Conservation (phyloP, 2,888 invertebrate genomes). For the Eueremaeus valkanovi region DNA sequence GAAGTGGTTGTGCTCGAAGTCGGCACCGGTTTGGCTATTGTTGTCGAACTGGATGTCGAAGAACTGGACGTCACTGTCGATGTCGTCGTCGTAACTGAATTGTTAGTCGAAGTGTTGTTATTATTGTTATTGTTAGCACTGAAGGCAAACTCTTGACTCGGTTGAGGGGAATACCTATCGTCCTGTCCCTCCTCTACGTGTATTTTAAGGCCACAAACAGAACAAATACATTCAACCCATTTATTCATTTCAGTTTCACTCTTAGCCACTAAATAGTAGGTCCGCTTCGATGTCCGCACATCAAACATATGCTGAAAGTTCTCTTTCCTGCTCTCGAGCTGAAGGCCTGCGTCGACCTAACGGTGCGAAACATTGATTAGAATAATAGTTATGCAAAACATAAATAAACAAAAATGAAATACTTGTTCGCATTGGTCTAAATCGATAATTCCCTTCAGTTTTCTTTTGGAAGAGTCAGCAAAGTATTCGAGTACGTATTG, state of each 20-base stretch:
- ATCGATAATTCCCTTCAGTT: conserved; percentile 61
- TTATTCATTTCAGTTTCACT: conserved; percentile 86
- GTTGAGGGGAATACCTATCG: conserved; percentile 39
- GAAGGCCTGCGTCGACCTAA: conserved; percentile 78
- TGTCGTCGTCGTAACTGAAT: background rate
- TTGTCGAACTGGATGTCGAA: conserved; percentile 32
- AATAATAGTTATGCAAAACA: background rate
- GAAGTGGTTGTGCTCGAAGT: background rate
- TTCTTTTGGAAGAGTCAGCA: conserved; percentile 61
- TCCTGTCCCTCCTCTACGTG: conserved; percentile 53
- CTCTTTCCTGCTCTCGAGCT: conserved; percentile 69
- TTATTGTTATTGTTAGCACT: conserved; percentile 8
- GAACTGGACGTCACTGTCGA: conserved; percentile 1
- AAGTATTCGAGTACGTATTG: conserved; percentile 92
- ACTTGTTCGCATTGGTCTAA: conserved; percentile 95
- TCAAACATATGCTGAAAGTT: conserved; percentile 79
- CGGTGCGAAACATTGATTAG: conserved; percentile 18
- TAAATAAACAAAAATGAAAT: conserved; percentile 46
- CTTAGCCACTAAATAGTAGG: conserved; percentile 88
- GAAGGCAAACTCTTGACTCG: conserved; percentile 21
- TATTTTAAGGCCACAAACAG: conserved; percentile 79
- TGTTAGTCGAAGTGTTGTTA: conserved; percentile 5
- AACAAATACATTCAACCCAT: conserved; percentile 92
- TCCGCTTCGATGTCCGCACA: conserved; percentile 79
- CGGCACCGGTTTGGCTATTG: background rate